Evolutionary conservation across 1,140 invertebrate genomes (phyloP).

Genomic region (Bombus picipes): DNA sequence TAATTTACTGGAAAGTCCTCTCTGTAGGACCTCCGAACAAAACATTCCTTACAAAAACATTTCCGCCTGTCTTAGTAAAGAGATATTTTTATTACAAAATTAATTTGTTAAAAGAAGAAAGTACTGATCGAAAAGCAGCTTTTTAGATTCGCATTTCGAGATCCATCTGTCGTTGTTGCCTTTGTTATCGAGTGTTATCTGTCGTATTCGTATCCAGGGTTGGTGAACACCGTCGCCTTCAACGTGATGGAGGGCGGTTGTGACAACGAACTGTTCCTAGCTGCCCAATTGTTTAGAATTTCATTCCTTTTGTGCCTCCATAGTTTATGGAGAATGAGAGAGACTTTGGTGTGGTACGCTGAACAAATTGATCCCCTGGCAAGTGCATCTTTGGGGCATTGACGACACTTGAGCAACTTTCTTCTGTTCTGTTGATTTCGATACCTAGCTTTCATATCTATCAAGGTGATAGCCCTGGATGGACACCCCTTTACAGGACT

Average conservation of each 20-base stretch:
- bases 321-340: slow-evolving; percentile 78
- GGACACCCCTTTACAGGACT: accelerated
- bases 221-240: slow-evolving; percentile 68
- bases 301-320: slow-evolving; percentile 77
- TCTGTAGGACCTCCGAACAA: too few species aligned
- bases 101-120: too few species aligned
- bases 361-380: slow-evolving; percentile 54
- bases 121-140: too few species aligned
- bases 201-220: slow-evolving; percentile 65
- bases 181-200: slow-evolving; percentile 67
- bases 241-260: slow-evolving; percentile 58
- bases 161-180: not conserved
- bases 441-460: slow-evolving; percentile 23
- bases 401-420: slow-evolving; percentile 58
- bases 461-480: too few species aligned
- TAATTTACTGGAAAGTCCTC: too few species aligned
- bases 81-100: too few species aligned
- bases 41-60: too few species aligned
- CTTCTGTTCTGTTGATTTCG: too few species aligned
- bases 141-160: not conserved
- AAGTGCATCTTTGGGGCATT: slow-evolving; percentile 56
- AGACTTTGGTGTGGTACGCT: slow-evolving; percentile 81
- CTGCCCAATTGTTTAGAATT: accelerated
- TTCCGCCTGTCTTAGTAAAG: too few species aligned
- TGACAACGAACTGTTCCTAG: not conserved